These are phyloP conservation scores for Montipora capricornis DNA, from an alignment of 64 coral and sea anemone genomes.

Conservation along the genomic window DNA sequence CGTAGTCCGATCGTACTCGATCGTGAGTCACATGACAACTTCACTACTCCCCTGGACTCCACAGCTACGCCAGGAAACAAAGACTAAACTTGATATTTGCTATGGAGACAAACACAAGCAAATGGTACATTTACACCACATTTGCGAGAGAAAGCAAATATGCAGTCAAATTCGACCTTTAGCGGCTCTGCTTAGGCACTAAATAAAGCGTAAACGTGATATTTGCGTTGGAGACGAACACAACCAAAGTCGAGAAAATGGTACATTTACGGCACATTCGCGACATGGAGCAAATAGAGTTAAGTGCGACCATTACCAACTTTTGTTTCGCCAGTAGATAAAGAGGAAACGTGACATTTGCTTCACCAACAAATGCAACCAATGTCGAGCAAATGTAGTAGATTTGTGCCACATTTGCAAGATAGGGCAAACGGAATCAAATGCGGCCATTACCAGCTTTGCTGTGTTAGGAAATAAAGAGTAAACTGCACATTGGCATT, in stretches of 20 bases:
- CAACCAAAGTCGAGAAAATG: neutral
- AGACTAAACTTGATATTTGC: neutral
- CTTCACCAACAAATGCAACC: neutral
- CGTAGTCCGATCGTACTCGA: too few species aligned
- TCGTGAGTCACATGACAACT: too few species aligned
- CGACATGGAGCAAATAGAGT: neutral
- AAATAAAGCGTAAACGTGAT: neutral
- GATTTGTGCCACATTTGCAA: neutral
- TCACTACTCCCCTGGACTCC: too few species aligned
- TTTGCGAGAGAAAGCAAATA: neutral
- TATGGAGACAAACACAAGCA: neutral
- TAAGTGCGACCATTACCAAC: neutral
- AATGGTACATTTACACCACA: neutral
- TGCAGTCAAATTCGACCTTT: neutral
- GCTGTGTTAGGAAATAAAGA: neutral
- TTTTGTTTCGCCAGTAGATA: neutral
- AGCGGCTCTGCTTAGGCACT: neutral
- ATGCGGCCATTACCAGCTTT: neutral
- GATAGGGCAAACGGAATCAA: neutral
- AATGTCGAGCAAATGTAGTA: neutral
- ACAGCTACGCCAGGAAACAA: neutral
- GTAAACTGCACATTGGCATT: neutral
- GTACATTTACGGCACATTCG: neutral
- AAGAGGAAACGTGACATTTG: neutral
- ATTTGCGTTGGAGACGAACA: neutral